These are phyloP conservation scores for Limanda limanda DNA, from an alignment of 2,113 vertebrate genomes.

Conservation along the genomic window DNA sequence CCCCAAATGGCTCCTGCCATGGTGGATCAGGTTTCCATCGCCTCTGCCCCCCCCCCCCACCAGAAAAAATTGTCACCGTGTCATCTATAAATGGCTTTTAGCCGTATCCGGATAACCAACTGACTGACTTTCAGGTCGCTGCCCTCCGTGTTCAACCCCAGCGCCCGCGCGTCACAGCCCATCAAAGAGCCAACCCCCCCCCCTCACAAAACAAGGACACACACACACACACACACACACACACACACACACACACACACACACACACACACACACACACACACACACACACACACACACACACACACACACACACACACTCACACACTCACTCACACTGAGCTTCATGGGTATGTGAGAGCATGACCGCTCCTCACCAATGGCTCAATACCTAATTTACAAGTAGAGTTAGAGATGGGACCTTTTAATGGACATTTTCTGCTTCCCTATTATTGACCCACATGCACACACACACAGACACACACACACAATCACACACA, in stretches of 20 bases:
- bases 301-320: neutral
- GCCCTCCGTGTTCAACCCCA: conserved; percentile 50
- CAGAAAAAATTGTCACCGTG: conserved; percentile 10
- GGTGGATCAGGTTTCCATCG: neutral
- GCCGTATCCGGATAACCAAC: conserved; percentile 46
- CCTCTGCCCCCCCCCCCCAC: neutral
- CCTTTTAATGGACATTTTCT: conserved; percentile 73
- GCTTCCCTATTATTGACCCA: conserved; percentile 59
- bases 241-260: no score
- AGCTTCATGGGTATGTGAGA: conserved; percentile 51
- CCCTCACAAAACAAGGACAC: conserved; percentile 13
- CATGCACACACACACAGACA: conserved; percentile 10
- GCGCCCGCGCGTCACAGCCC: conserved; percentile 53
- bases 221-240: no score
- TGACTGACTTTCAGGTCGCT: conserved; percentile 56
- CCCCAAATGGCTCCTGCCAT: neutral
- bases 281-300: neutral
- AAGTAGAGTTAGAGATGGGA: conserved; percentile 59
- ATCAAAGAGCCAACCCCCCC: conserved; percentile 50
- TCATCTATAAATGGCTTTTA: conserved; percentile 60
- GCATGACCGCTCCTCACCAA: conserved; percentile 61
- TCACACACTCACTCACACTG: conserved; percentile 3
- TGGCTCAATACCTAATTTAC: conserved; percentile 79
- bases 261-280: neutral
- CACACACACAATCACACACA: conserved; percentile 29